Percentiles rank a stretch among this genome's conserved stretches.
Conservation (phyloP, 1,140 invertebrate species). For the Drosophila sechellia region DNA sequence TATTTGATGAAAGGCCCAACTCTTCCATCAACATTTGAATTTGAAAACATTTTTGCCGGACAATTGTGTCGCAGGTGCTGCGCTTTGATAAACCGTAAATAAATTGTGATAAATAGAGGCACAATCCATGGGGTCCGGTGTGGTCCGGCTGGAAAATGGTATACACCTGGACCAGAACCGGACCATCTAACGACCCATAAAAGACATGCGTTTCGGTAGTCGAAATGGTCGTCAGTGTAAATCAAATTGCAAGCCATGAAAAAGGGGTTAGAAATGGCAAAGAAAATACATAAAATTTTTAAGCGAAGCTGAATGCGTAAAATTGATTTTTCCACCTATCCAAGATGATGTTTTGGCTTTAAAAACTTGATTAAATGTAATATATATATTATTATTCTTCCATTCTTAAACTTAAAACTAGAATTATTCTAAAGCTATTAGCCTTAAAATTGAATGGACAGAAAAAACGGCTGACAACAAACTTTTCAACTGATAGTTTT, state of each 20-base stretch:
- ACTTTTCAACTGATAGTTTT: slow-evolving; percentile 22
- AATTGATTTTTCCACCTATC: not conserved
- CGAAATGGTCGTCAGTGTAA: slow-evolving; percentile 42
- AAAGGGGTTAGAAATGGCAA: not conserved
- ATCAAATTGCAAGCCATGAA: slow-evolving; percentile 55
- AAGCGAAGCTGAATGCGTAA: slow-evolving; percentile 2
- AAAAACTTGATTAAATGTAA: not conserved
- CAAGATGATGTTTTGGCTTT: not conserved
- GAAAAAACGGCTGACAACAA: not conserved
- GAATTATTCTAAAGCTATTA: not conserved
- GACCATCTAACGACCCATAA: slow-evolving; percentile 62
- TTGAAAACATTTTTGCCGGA: slow-evolving; percentile 30
- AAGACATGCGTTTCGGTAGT: slow-evolving; percentile 41
- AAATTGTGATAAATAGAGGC: slow-evolving; percentile 71
- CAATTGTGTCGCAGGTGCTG: slow-evolving; percentile 57
- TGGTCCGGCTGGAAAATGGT: slow-evolving; percentile 5
- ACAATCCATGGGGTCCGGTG: slow-evolving; percentile 14
- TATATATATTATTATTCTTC: not conserved
- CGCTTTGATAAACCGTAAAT: slow-evolving; percentile 71
- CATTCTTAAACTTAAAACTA: too few species aligned
- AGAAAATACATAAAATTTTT: not conserved
- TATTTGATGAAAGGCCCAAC: slow-evolving; percentile 26
- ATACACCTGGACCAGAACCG: slow-evolving; percentile 32
- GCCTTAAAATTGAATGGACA: too few species aligned
- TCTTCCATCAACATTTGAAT: slow-evolving; percentile 30